Conservation (phyloP, 2,888 invertebrate genomes). For the Parelbella ahira region DNA sequence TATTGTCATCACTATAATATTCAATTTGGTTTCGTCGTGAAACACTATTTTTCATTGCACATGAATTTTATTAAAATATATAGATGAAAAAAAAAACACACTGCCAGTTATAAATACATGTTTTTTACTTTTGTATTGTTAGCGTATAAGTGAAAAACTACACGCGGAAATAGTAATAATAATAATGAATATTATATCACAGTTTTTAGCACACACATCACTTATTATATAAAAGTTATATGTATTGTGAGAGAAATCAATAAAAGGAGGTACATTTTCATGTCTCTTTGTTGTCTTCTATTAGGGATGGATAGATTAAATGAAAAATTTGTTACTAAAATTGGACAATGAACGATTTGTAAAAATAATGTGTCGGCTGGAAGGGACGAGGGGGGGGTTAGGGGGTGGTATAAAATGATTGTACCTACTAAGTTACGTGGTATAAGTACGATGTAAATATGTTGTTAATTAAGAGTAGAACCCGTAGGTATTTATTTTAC, state of each 20-base stretch:
- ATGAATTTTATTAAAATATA: constrained; percentile 4
- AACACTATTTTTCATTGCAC: too few species aligned
- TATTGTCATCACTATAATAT: neutral
- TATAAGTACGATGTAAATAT: constrained; percentile 63
- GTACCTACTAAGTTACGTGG: constrained; percentile 59
- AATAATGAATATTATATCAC: too few species aligned
- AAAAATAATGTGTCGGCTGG: constrained; percentile 51
- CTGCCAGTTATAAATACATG: constrained; percentile 12
- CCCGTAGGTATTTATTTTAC: constrained; percentile 79
- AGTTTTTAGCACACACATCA: too few species aligned
- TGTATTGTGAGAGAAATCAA: too few species aligned
- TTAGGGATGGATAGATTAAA: constrained; percentile 53
- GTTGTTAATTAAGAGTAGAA: constrained; percentile 69
- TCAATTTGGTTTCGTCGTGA: constrained; percentile 23
- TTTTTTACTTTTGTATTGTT: constrained; percentile 16
- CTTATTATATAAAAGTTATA: too few species aligned
- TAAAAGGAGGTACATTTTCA: too few species aligned
- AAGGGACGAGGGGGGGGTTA: constrained; percentile 29
- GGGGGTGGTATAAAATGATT: constrained; percentile 37
- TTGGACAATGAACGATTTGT: constrained; percentile 45
- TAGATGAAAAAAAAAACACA: constrained; percentile 3
- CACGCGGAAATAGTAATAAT: too few species aligned
- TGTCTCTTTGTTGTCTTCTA: constrained; percentile 41
- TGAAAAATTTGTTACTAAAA: constrained; percentile 55
- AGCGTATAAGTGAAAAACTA: constrained; percentile 2